Conservation (phyloP, 2,888 invertebrate species). For the Cetonia aurata region DNA sequence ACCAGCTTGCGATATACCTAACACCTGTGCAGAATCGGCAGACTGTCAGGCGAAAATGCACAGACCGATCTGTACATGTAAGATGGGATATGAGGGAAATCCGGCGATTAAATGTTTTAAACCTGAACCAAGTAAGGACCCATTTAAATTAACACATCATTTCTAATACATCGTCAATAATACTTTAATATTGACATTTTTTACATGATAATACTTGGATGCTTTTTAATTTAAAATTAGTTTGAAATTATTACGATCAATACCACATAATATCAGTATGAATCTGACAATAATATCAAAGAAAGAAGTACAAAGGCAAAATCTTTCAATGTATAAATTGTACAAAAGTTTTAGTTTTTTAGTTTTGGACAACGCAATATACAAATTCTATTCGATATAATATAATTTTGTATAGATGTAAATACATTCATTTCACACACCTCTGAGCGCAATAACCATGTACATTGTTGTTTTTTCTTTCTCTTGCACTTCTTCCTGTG, state of each 20-base stretch:
- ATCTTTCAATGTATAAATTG: too few species aligned
- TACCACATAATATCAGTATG: too few species aligned
- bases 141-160: slow-evolving; percentile 48
- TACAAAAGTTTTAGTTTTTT: too few species aligned
- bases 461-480: slow-evolving; percentile 42
- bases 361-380: too few species aligned
- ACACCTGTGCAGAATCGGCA: slow-evolving; percentile 81
- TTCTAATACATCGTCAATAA: not conserved
- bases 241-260: too few species aligned
- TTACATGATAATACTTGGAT: too few species aligned
- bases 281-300: too few species aligned
- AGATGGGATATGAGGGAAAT: slow-evolving; percentile 84
- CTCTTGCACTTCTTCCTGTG: slow-evolving; percentile 61
- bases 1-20: slow-evolving; percentile 86
- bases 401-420: slow-evolving; percentile 23
- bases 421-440: slow-evolving; percentile 22
- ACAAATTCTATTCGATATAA: too few species aligned
- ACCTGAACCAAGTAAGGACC: slow-evolving; percentile 79
- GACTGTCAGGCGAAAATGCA: slow-evolving; percentile 86
- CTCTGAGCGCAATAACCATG: slow-evolving; percentile 27
- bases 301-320: too few species aligned
- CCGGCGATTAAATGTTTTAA: slow-evolving; percentile 85
- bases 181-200: too few species aligned
- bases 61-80: slow-evolving; percentile 86
- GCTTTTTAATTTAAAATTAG: too few species aligned